These are phyloP conservation scores for Prionailurus bengalensis DNA, from an alignment of 2,113 vertebrate species.

Conservation along the genomic window DNA sequence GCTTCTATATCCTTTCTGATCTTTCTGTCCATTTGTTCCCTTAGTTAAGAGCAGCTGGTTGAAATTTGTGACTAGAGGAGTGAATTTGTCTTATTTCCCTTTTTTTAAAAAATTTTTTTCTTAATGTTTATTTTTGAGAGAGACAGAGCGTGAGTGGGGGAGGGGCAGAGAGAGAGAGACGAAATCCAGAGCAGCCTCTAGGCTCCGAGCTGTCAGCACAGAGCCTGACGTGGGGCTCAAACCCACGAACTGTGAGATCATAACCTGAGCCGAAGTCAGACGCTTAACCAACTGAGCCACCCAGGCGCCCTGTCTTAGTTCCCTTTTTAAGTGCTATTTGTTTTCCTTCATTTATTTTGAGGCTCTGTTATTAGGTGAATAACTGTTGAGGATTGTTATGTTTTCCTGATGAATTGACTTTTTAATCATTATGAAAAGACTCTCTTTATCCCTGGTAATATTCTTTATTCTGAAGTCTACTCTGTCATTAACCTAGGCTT, in stretches of 20 bases:
- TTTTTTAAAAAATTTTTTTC: too few species aligned
- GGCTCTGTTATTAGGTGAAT: background rate
- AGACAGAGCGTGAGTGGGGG: too few species aligned
- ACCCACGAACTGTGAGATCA: too few species aligned
- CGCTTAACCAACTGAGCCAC: too few species aligned
- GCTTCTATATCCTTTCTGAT: background rate
- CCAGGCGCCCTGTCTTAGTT: too few species aligned
- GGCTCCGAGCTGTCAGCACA: too few species aligned
- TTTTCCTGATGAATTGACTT: background rate
- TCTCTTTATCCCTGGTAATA: background rate
- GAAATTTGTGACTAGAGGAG: background rate
- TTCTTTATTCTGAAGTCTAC: background rate
- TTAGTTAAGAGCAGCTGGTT: background rate
- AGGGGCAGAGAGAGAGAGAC: too few species aligned
- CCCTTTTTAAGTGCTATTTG: background rate
- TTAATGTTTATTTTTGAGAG: too few species aligned
- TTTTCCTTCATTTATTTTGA: constrained; percentile 5
- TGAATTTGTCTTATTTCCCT: background rate
- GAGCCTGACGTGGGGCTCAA: too few species aligned
- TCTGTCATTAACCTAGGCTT: background rate
- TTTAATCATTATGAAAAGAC: background rate
- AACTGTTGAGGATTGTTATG: background rate
- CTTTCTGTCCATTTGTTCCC: background rate
- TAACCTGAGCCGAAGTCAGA: too few species aligned
- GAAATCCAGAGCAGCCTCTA: too few species aligned